A percentile compares a stretch with the other conserved stretches of the same genome.
Conservation (phyloP, 2,797 vertebrate genomes). For the Urosaurus nigricauda region DNA sequence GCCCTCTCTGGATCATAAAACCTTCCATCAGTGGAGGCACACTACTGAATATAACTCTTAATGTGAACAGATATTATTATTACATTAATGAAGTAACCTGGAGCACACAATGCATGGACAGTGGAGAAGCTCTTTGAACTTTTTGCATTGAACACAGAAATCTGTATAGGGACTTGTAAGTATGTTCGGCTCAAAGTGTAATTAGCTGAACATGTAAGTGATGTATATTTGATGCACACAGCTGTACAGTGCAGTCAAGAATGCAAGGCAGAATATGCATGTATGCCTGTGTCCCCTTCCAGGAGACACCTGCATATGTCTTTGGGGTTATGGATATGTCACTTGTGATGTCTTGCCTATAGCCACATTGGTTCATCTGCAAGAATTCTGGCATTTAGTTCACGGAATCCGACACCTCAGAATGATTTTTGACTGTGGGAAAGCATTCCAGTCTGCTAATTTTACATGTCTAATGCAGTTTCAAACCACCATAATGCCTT, state of each 20-base stretch:
- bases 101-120: not conserved
- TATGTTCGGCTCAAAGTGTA: not conserved
- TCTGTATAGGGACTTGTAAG: not conserved
- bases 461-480: not conserved
- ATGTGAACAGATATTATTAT: conserved; percentile 10
- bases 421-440: not conserved
- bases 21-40: not conserved
- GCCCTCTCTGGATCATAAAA: not conserved
- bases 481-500: not conserved
- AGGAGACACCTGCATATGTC: not conserved
- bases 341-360: not conserved
- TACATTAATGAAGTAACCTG: conserved; percentile 19
- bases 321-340: not conserved
- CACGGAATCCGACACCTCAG: not conserved
- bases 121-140: no score
- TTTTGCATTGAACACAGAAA: no score
- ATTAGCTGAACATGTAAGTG: not conserved
- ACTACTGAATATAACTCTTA: not conserved
- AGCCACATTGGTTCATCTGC: not conserved
- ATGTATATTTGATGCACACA: no score
- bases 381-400: conserved; percentile 1
- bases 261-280: no score
- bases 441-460: not conserved
- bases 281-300: not conserved
- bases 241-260: no score